Conservation (phyloP, 2,888 invertebrate genomes). For the Flexamia atlantica region DNA sequence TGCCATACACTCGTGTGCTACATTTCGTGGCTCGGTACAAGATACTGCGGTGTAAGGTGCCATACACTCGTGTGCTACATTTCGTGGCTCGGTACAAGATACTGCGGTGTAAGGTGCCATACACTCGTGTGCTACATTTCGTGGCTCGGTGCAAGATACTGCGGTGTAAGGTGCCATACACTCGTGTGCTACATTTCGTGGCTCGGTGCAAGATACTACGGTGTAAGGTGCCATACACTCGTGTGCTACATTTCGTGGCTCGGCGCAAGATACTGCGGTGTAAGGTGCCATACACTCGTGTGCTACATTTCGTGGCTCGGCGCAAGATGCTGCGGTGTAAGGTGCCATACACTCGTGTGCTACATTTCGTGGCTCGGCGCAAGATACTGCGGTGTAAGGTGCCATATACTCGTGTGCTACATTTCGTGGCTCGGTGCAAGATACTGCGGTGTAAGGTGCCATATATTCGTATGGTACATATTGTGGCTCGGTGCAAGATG, state of each 20-base stretch:
- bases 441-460: neutral
- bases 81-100: neutral
- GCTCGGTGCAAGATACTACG: neutral
- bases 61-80: neutral
- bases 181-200: neutral
- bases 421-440: neutral
- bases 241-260: neutral
- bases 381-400: neutral
- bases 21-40: neutral
- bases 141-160: neutral
- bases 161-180: neutral
- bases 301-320: neutral
- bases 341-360: constrained; percentile 35
- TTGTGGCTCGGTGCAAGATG: neutral
- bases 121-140: constrained; percentile 6
- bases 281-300: constrained; percentile 2
- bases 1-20: constrained; percentile 14
- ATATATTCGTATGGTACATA: constrained; percentile 8
- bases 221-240: constrained; percentile 15
- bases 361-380: constrained; percentile 21
- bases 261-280: neutral
- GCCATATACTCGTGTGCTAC: neutral
- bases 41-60: neutral
- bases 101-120: constrained; percentile 1
- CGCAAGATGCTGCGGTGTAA: too few relatives aligned